Base-by-base conservation (phyloP, 2,888 invertebrate genomes). In the Cheilosia soror region DNA sequence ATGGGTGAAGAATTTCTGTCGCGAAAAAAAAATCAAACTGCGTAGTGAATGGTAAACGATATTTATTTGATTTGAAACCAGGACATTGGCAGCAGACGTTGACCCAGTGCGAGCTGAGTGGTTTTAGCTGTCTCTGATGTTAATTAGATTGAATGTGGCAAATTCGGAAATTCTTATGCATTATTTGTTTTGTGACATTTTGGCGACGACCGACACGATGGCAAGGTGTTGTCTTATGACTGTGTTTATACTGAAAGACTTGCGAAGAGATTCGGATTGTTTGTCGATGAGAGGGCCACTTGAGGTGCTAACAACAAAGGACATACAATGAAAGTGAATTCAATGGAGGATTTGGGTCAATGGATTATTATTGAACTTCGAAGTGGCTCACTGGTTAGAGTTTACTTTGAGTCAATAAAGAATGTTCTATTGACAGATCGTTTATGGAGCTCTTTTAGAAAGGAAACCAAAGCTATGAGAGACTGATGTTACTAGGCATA, bases 1-100 rank as follows among this genome's bases (percentile, higher is more conserved):
- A n/a, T 57, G 49, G 37, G 57, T 0, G 29, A 49, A 57, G 13
- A 47, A 5, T 57, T 29, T n/a, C 40, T 20, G 20, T 47, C 55
- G 9, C 11, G 7, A 20, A 51, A 51, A 51, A 27, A 57, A 55
- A 49, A 33, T 33, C 25, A 29, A 57, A 51, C 27, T 69, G 65
- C 42, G 65, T 69, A 51, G 37, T 40, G n/a, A 20, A 49, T 63
- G 42, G 11, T 6, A 4, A n/a, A 11, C 13, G 5, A 13, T 4
- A n/a, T 20, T 20, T 29, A 15, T 62, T 31, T 53, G n/a, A 4
- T 31, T 57, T 1, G 33, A 73, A 47, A 55, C 11, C 66, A 83
- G 82, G 82, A 68, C 72, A 72, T 49, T 83, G 78, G 47, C 72
- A 9, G 47, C 27, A 66, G 37, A 25, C 65, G 9, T 51, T 77